Percentiles rank a stretch among this genome's conserved stretches.
phyloP scores from a whole-genome alignment of 2,113 vertebrate genomes.

The Oostethus manadensis region DNA sequence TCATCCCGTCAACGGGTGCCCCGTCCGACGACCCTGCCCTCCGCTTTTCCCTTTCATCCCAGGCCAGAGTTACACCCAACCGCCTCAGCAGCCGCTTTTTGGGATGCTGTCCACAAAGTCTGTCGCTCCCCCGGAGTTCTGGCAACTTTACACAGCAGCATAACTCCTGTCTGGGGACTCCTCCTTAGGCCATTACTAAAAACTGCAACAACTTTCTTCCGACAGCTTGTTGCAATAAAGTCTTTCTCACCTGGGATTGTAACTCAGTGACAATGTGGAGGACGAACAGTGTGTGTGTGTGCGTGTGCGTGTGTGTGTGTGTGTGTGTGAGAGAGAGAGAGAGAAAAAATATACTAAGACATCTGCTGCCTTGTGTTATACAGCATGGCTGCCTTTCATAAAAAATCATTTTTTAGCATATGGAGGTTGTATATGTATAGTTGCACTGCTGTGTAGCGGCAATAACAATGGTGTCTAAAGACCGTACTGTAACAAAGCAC shows the following conservation, averaged over 20 bases:
- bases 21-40: conserved; percentile 42
- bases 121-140: conserved; percentile 51
- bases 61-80: conserved; percentile 41
- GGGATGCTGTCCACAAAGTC: conserved; percentile 57
- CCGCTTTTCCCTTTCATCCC: conserved; percentile 44
- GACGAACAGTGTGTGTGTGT: neutral
- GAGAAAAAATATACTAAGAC: neutral
- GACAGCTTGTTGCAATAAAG: conserved; percentile 45
- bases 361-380: too few species aligned
- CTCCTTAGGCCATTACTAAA: conserved; percentile 33
- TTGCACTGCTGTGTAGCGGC: conserved; percentile 1
- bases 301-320: neutral
- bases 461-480: neutral
- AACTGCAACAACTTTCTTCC: conserved; percentile 53
- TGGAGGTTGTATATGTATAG: neutral
- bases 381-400: too few species aligned
- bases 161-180: conserved; percentile 32
- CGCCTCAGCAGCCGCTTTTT: conserved; percentile 44
- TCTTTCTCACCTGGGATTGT: conserved; percentile 55
- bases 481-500: conserved; percentile 17
- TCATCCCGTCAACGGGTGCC: conserved; percentile 16
- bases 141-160: conserved; percentile 64
- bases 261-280: conserved; percentile 19
- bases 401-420: neutral
- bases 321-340: neutral